phyloP scores from a whole-genome alignment of 2,113 vertebrate species.

The Paradoxurus hermaphroditus region DNA sequence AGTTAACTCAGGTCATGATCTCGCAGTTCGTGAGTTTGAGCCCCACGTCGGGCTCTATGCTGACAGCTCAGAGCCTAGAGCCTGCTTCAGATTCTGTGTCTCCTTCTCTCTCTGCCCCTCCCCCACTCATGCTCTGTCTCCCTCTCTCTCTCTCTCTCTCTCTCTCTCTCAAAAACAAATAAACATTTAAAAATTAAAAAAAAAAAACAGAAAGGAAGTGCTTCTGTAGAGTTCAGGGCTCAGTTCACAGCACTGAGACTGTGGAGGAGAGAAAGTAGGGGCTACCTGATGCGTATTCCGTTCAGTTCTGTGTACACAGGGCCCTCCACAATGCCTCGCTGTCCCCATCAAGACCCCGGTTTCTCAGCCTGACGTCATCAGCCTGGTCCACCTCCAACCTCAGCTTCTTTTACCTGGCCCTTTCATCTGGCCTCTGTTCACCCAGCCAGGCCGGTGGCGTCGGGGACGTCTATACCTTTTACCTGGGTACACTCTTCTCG shows the following conservation, averaged over 20 bases:
- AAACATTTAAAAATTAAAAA: no score
- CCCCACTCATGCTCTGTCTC: no score
- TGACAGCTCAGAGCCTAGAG: no score
- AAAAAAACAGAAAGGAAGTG: conserved; percentile 10
- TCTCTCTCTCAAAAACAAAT: no score
- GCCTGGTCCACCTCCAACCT: neutral
- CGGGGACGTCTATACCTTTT: neutral
- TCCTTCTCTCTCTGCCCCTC: no score
- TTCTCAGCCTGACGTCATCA: neutral
- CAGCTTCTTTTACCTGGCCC: neutral
- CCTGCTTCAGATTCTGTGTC: no score
- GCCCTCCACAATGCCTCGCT: neutral
- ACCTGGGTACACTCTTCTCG: neutral
- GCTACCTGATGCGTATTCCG: neutral
- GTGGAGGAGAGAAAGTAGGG: neutral
- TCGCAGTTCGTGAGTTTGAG: no score
- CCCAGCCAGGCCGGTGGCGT: neutral
- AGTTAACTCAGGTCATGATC: no score
- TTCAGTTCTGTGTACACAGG: neutral
- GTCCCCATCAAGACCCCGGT: neutral
- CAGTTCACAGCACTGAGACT: neutral
- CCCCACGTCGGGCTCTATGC: no score
- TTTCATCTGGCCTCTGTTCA: neutral
- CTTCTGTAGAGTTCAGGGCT: neutral
- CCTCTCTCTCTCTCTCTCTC: no score